Evolutionary conservation across 2,888 invertebrate genomes (phyloP).

Genomic region (Melinaea menophilus): DNA sequence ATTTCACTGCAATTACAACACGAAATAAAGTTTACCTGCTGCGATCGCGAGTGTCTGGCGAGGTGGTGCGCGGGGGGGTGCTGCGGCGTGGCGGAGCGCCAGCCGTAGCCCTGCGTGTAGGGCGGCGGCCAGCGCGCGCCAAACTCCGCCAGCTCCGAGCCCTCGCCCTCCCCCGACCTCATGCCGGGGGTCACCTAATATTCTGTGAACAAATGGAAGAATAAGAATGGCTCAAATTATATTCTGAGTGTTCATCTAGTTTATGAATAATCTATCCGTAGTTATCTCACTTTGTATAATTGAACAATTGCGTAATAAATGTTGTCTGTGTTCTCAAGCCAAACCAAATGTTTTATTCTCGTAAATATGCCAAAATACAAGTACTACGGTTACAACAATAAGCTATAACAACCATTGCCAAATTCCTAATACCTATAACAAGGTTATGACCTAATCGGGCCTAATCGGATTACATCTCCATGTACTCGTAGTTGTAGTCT

Average conservation of each 20-base stretch:
- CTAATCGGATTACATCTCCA: no score
- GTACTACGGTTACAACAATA: neutral
- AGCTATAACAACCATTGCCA: no score
- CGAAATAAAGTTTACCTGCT: constrained; percentile 51
- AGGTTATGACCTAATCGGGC: no score
- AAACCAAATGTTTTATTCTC: no score
- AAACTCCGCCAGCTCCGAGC: constrained; percentile 75
- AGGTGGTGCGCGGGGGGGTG: constrained; percentile 74
- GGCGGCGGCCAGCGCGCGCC: constrained; percentile 77
- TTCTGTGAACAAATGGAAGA: constrained; percentile 42
- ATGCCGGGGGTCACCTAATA: constrained; percentile 73
- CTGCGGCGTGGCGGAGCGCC: constrained; percentile 74
- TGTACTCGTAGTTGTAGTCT: no score
- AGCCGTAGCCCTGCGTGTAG: constrained; percentile 77
- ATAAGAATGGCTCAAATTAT: neutral
- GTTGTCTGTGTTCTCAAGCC: no score
- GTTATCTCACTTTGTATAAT: no score
- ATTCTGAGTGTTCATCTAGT: no score
- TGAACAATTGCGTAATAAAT: no score
- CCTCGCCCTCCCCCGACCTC: constrained; percentile 79
- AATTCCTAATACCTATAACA: no score
- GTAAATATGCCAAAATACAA: neutral
- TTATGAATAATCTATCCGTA: no score
- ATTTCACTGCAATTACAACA: no score
- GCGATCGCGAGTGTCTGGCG: constrained; percentile 73